These are phyloP conservation scores for Megaceryle maxima DNA, from an alignment of 2,113 vertebrate species.

Conservation along the genomic window DNA sequence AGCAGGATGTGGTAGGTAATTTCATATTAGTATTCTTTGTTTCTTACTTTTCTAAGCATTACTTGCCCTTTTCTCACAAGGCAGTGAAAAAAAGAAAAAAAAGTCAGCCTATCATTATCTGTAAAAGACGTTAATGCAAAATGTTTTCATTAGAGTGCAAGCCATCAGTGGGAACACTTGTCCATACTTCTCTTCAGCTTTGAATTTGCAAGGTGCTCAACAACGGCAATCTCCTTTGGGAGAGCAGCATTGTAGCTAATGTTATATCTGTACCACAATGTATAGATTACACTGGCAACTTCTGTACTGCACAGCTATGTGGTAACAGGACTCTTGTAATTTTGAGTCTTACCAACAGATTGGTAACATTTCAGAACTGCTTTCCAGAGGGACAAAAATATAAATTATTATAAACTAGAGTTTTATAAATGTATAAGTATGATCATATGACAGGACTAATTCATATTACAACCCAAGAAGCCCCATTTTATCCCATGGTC, in stretches of 20 bases:
- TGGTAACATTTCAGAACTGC: neutral
- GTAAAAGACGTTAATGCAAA: neutral
- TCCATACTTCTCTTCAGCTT: neutral
- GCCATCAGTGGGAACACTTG: neutral
- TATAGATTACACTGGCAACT: neutral
- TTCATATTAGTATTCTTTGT: neutral
- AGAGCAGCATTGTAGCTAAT: neutral
- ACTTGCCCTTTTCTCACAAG: neutral
- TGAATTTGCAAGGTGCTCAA: neutral
- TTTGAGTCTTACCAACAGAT: neutral
- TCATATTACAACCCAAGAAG: neutral
- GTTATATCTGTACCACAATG: neutral
- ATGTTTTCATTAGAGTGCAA: neutral
- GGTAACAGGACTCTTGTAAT: neutral
- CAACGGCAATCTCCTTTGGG: accelerated
- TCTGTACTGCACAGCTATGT: accelerated
- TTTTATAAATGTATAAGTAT: neutral
- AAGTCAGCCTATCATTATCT: neutral
- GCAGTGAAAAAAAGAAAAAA: neutral
- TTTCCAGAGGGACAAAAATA: neutral
- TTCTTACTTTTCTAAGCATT: neutral
- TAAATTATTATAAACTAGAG: neutral
- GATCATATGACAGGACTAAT: neutral
- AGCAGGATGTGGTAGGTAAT: neutral
- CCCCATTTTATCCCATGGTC: accelerated